Evolutionary conservation across 1,140 invertebrate species (phyloP), one percentile per base, ranked within the genome.

Genomic region (Trichoplusia ni): DNA sequence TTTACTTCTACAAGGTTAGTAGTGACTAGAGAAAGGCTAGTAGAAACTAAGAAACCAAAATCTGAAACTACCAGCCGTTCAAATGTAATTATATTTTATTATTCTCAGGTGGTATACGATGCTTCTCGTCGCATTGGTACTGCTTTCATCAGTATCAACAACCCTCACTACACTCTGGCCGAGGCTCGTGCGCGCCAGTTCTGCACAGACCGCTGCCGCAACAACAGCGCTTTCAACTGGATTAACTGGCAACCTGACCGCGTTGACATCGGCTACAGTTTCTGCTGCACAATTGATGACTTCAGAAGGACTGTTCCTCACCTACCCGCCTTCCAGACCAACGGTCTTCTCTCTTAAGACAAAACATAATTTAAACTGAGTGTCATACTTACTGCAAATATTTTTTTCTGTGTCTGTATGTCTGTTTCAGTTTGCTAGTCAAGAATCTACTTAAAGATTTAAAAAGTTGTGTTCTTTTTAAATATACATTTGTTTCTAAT

Each of bases 131-230:
- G 91, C 35, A 71, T 81, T 1, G 93, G 92, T 1, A 91, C 92
- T 0, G 94, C 92, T 1, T 92, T 94, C 62, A 75, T 95, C 2
- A 92, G 93, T 13, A 86, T 94, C 16, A 95, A 95, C 77, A 94
- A 95, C 82, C 93, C 93, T 0, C 92, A 93, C 71, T 85, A 89
- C 63, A 85, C 85, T 0, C 14, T 79, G 3, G 77, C 81, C 0
- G 73, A 88, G 42, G 82, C 81, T 9, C 70, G 90, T 2, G 73
- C 69, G 0, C 84, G 92, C 58, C 84, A 90, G 19, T 91, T 94
- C 74, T 94, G 94, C 70, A 86, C 82, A 0, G 92, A 94, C 82
- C 81, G 92, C 2, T 92, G 91, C 44, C 74, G 83, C 14, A 84
- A 85, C 66, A 91, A 93, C 62, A 67, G 67, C 6, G 93, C 92